Evolutionary conservation across 2,888 invertebrate species (phyloP).

Genomic region (Pristionchus mayeri): DNA sequence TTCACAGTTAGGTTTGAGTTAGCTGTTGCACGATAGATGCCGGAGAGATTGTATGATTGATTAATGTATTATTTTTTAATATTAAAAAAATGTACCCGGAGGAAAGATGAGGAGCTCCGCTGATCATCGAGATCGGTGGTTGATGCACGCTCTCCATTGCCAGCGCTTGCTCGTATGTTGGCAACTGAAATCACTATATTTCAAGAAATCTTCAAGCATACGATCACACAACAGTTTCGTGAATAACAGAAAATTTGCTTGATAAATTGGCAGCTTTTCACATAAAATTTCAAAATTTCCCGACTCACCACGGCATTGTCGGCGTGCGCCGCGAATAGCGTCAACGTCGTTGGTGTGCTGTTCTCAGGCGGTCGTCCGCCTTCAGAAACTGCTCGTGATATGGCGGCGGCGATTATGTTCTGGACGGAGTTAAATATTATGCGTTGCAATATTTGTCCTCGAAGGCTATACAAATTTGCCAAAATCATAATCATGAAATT

Average conservation of each 20-base stretch:
- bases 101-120: not conserved
- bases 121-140: not conserved
- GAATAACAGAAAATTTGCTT: not conserved
- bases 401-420: conserved; percentile 43
- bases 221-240: not conserved
- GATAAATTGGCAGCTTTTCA: not conserved
- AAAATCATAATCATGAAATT: not conserved
- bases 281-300: not conserved
- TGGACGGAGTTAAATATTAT: not conserved
- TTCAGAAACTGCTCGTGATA: conserved; percentile 33
- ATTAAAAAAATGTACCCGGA: not conserved
- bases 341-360: not conserved
- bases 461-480: not conserved
- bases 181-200: not conserved
- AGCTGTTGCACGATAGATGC: not conserved
- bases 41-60: not conserved
- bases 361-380: not conserved
- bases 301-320: not conserved
- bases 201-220: not conserved
- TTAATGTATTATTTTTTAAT: not conserved
- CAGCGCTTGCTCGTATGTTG: conserved; percentile 42
- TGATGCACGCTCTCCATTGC: conserved; percentile 11
- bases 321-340: not conserved
- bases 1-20: too few species aligned
- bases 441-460: too few species aligned